These are phyloP conservation scores for Fragum whitleyi DNA, from an alignment of 2,888 invertebrate genomes.

Conservation along the genomic window DNA sequence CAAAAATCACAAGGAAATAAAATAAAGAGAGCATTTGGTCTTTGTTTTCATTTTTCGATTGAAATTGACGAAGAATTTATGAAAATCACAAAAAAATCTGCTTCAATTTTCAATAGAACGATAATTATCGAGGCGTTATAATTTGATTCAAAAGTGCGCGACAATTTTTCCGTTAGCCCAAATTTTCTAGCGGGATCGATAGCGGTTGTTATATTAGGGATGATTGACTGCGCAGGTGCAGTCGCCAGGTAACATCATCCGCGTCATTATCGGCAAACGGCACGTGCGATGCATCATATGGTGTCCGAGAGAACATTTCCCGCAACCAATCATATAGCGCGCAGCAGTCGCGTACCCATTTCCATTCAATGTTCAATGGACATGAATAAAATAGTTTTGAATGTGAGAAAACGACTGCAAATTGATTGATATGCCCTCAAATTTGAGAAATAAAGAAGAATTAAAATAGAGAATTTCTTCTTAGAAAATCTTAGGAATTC, in stretches of 20 bases:
- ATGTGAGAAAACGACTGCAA: too few species aligned
- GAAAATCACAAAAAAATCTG: not conserved
- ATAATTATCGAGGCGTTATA: constrained; percentile 1
- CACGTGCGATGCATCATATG: constrained; percentile 58
- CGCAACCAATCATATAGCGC: constrained; percentile 40
- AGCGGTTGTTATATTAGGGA: constrained; percentile 51
- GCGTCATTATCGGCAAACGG: constrained; percentile 42
- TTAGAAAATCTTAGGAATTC: too few species aligned
- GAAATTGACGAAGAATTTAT: not conserved
- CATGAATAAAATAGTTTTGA: not conserved
- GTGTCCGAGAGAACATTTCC: constrained; percentile 31
- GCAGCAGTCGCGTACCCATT: not conserved
- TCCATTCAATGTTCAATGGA: too few species aligned
- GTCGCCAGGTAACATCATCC: constrained; percentile 47
- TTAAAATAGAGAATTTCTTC: too few species aligned
- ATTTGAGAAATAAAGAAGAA: too few species aligned
- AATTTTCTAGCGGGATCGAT: constrained; percentile 37
- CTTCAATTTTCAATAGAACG: not conserved
- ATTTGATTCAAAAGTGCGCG: constrained; percentile 10
- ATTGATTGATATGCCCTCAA: too few species aligned
- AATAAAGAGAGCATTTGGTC: not conserved
- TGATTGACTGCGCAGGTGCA: constrained; percentile 57
- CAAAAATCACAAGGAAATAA: not conserved
- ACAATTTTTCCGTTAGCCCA: constrained; percentile 20
- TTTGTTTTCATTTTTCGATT: not conserved